These are phyloP conservation scores for Phymatocera aterrima DNA, from an alignment of 2,888 invertebrate species.

Conservation along the genomic window DNA sequence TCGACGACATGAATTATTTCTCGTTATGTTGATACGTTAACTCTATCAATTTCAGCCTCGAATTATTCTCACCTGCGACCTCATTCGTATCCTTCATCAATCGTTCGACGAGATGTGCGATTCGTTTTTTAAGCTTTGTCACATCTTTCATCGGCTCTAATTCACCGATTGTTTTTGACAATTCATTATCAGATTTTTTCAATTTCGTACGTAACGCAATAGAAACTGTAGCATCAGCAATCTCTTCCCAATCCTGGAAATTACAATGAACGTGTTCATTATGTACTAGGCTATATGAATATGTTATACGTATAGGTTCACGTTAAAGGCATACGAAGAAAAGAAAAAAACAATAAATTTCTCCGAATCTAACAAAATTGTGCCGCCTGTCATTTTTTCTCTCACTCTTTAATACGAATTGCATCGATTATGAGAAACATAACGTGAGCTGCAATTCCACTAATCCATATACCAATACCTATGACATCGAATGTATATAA, in stretches of 20 bases:
- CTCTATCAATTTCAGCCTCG: too few species aligned
- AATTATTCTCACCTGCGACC: neutral
- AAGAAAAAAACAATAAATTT: neutral
- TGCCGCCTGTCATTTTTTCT: too few species aligned
- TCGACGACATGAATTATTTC: too few species aligned
- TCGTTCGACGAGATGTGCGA: slow-evolving; percentile 63
- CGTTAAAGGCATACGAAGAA: neutral
- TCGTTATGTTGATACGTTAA: neutral
- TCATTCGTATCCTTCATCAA: slow-evolving; percentile 47
- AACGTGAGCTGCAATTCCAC: too few species aligned
- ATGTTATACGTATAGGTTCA: too few species aligned
- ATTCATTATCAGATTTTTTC: slow-evolving; percentile 81
- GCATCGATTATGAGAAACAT: too few species aligned
- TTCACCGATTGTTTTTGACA: slow-evolving; percentile 72
- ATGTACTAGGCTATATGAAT: too few species aligned
- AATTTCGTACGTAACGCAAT: slow-evolving; percentile 81
- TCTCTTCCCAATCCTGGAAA: slow-evolving; percentile 87
- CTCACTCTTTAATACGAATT: neutral
- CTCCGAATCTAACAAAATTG: too few species aligned
- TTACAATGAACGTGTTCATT: too few species aligned
- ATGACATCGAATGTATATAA: slow-evolving; percentile 20
- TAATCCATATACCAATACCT: too few species aligned
- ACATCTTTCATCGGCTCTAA: slow-evolving; percentile 65
- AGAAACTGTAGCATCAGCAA: slow-evolving; percentile 81
- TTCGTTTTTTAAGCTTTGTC: slow-evolving; percentile 66